A percentile compares a stretch with the other conserved stretches of the same genome.
These are phyloP conservation scores for Gymnobelideus leadbeateri DNA, from an alignment of 2,113 vertebrate species.

Conservation along the genomic window DNA sequence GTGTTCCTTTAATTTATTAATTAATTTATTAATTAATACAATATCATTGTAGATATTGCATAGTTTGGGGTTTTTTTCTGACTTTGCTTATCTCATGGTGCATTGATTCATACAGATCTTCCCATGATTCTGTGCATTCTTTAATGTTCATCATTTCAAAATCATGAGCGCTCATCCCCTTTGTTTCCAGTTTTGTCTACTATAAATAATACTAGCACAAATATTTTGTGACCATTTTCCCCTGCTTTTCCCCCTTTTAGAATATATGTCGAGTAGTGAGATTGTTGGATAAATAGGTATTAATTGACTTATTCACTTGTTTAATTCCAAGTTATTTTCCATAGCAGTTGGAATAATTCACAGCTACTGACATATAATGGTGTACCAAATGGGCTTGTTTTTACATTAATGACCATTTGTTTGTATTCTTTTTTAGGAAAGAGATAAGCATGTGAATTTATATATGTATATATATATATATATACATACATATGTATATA, in stretches of 20 bases:
- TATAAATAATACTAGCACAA: neutral
- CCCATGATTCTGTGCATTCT: neutral
- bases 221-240: neutral
- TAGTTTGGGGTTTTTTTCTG: neutral
- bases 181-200: neutral
- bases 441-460: neutral
- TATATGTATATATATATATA: too few species aligned
- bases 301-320: neutral
- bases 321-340: neutral
- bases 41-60: neutral
- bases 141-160: neutral
- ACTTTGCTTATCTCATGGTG: neutral
- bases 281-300: neutral
- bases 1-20: neutral
- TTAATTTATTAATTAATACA: too few species aligned
- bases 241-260: neutral
- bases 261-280: neutral
- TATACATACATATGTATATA: too few species aligned
- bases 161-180: neutral
- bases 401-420: slow-evolving; percentile 34
- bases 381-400: neutral
- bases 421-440: neutral
- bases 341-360: neutral
- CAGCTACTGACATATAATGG: neutral
- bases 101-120: neutral